These are phyloP conservation scores for Miltochrista miniata DNA, from an alignment of 2,888 invertebrate species.

Conservation along the genomic window DNA sequence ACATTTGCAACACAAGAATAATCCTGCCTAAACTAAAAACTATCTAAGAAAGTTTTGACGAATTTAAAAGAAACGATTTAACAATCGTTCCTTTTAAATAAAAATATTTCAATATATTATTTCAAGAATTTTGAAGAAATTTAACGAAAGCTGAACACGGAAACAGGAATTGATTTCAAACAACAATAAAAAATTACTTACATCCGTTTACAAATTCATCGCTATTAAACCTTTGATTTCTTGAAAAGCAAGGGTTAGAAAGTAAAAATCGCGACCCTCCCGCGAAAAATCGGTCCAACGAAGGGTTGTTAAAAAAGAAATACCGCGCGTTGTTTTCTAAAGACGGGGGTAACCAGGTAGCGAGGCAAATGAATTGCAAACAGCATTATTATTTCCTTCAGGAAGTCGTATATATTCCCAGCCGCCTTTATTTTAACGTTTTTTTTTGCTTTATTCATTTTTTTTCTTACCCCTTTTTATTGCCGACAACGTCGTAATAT, in stretches of 20 bases:
- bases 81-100: too few species aligned
- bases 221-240: slow-evolving; percentile 74
- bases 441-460: slow-evolving; percentile 72
- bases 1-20: too few species aligned
- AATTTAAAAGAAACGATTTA: too few species aligned
- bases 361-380: slow-evolving; percentile 83
- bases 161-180: background rate
- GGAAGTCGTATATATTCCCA: slow-evolving; percentile 83
- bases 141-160: too few species aligned
- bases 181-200: slow-evolving; percentile 3
- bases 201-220: slow-evolving; percentile 42
- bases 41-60: too few species aligned
- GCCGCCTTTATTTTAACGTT: slow-evolving; percentile 81
- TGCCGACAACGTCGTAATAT: slow-evolving; percentile 80
- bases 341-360: slow-evolving; percentile 80
- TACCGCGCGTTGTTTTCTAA: slow-evolving; percentile 74
- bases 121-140: too few species aligned
- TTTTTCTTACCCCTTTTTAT: slow-evolving; percentile 79
- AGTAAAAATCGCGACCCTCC: slow-evolving; percentile 73
- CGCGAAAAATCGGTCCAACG: slow-evolving; percentile 66
- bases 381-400: slow-evolving; percentile 84
- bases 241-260: slow-evolving; percentile 70
- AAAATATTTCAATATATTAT: too few species aligned
- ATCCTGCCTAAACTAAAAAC: too few species aligned
- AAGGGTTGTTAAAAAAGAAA: slow-evolving; percentile 61